A percentile compares a stretch with the other conserved stretches of the same genome.
phyloP scores from a whole-genome alignment of 2,888 invertebrate species.

The Pediacus dermestoides region DNA sequence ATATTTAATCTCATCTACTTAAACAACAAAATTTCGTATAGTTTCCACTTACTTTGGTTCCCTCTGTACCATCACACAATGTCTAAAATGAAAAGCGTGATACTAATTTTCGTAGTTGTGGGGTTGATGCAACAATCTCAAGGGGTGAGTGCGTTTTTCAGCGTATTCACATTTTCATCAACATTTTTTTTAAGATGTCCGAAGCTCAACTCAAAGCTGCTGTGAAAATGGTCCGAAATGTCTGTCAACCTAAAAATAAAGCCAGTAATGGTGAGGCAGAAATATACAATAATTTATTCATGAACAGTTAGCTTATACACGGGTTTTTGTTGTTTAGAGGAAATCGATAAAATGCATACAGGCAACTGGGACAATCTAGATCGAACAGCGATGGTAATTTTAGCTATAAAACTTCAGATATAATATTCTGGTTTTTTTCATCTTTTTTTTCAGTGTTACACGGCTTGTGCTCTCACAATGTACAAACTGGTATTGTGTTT shows the following conservation, averaged over 20 bases:
- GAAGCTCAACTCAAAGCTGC: slow-evolving; percentile 62
- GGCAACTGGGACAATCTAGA: slow-evolving; percentile 38
- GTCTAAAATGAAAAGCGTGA: too few relatives aligned
- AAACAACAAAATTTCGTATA: too few relatives aligned
- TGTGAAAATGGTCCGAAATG: slow-evolving; percentile 60
- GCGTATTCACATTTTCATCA: too few relatives aligned
- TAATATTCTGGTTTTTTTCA: too few relatives aligned
- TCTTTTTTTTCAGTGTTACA: slow-evolving; percentile 55
- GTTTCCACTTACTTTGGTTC: too few relatives aligned
- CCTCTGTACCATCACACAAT: too few relatives aligned
- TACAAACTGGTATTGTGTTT: slow-evolving; percentile 53
- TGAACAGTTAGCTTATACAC: too few relatives aligned
- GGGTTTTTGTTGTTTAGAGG: slow-evolving; percentile 37
- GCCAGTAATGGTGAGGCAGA: slow-evolving; percentile 53
- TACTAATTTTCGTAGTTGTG: too few relatives aligned
- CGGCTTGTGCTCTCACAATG: slow-evolving; percentile 52
- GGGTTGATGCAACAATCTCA: neutral
- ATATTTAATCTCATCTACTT: too few relatives aligned
- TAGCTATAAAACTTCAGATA: too few relatives aligned
- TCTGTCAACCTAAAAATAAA: slow-evolving; percentile 62
- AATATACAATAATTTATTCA: neutral
- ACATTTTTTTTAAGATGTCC: slow-evolving; percentile 37
- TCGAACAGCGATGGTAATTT: slow-evolving; percentile 35
- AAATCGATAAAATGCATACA: slow-evolving; percentile 39
- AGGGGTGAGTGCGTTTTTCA: slow-evolving; percentile 1